These are phyloP conservation scores for Argynnis bischoffii DNA, from an alignment of 2,888 invertebrate species.

Conservation along the genomic window DNA sequence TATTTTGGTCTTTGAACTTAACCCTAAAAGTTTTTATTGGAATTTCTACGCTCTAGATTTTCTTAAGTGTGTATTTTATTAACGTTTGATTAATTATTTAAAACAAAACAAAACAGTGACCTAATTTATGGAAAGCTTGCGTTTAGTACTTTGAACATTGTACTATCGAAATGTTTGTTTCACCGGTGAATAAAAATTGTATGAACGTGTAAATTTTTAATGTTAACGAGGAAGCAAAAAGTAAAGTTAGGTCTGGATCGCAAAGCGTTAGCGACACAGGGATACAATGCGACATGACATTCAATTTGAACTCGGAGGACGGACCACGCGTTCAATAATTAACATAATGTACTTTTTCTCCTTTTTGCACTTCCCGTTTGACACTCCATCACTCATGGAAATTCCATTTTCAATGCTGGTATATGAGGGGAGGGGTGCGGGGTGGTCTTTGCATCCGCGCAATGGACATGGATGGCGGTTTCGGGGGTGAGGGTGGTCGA, in stretches of 20 bases:
- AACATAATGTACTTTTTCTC: constrained; percentile 82
- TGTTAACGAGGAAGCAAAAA: constrained; percentile 24
- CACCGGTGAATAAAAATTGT: background rate
- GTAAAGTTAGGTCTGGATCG: constrained; percentile 18
- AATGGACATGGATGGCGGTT: constrained; percentile 80
- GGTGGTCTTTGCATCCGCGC: constrained; percentile 81
- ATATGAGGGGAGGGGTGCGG: constrained; percentile 70
- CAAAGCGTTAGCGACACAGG: constrained; percentile 10
- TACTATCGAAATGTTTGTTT: background rate
- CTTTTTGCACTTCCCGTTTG: constrained; percentile 81
- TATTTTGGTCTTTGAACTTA: constrained; percentile 8
- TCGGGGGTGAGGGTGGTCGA: constrained; percentile 75
- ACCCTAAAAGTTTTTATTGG: background rate
- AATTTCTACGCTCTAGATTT: constrained; percentile 1
- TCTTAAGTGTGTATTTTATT: background rate
- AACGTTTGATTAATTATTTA: too few species aligned
- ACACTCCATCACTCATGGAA: constrained; percentile 83
- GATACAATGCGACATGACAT: constrained; percentile 67
- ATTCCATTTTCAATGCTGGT: constrained; percentile 82
- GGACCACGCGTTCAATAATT: constrained; percentile 78
- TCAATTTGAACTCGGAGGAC: constrained; percentile 78
- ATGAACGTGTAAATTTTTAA: constrained; percentile 14
- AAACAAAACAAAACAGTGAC: too few species aligned
- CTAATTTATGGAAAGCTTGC: too few species aligned
- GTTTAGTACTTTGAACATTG: too few species aligned